Base-by-base conservation (phyloP, 2,888 invertebrate genomes). In the Callyntrura guangdongensis region DNA sequence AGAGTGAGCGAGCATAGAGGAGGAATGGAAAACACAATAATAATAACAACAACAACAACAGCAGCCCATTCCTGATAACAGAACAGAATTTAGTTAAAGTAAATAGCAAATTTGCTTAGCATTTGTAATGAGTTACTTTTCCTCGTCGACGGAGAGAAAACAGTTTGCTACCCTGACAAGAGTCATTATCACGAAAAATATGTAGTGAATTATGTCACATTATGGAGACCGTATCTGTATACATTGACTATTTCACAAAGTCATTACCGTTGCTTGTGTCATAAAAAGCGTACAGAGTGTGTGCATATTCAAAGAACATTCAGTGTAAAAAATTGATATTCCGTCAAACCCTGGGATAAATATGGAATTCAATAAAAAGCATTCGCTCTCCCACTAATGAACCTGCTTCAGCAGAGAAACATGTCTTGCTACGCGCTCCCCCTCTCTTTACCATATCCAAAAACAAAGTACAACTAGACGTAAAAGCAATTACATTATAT, bases 381-480 rank as follows among this genome's bases (percentile, higher is more conserved):
- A 82, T 36, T 82, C 11, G 36, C n/a, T n/a, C n/a, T n/a, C n/a
- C n/a, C 12, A n/a, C 27, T 85, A 85, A 85, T 85, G 85, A 72
- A 85, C 56, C 49, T 20, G 3, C 17, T 47, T 0, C 6, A 20
- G 17, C 2, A 72, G 5, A 61, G 22, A 4, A 22, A 83, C 45
- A n/a, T 27, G 14, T 67, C 14, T 12, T 8, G 45, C 45, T n/a
- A 22, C 64, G 36, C 12, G 14, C 14, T 22, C 22, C 67, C 27
- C 27, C 17, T n/a, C 1, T 2, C 2, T 59, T 17, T 59, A 6
- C 17, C 5, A 1, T 53, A 4, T 20, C 47, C 0, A 4, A 69
- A 69, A 53, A 64, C 22, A 64, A 64, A 22, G 9, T 69, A 84
- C 84, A 36, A 6, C 36, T 53, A 69, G 69, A 36, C 69, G 84